These are phyloP conservation scores for Sinotaia quadrata DNA, from an alignment of 2,888 invertebrate species.

Conservation along the genomic window DNA sequence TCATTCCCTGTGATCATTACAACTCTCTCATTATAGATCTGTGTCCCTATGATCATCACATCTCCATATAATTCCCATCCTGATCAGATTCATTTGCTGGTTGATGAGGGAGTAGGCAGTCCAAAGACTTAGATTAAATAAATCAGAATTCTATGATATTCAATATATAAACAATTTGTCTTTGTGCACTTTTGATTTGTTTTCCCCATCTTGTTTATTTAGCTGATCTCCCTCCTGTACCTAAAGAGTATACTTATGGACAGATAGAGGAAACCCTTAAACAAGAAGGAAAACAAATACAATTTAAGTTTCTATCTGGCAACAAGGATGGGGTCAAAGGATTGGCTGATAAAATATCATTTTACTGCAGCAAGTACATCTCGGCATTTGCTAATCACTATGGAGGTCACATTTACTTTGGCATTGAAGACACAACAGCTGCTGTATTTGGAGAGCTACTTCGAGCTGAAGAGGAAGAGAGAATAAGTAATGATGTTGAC, in stretches of 20 bases:
- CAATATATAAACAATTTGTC: too few species aligned
- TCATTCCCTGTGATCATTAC: too few species aligned
- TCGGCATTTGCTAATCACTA: slow-evolving; percentile 63
- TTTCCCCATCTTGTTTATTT: not conserved
- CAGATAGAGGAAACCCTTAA: slow-evolving; percentile 49
- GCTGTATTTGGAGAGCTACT: slow-evolving; percentile 55
- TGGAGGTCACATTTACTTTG: slow-evolving; percentile 62
- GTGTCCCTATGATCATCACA: too few species aligned
- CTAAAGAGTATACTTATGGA: slow-evolving; percentile 44
- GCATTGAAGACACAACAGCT: slow-evolving; percentile 56
- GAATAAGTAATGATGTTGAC: slow-evolving; percentile 52
- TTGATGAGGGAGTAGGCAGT: not conserved
- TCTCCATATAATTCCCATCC: too few species aligned
- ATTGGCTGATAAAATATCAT: slow-evolving; percentile 47
- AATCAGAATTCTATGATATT: too few species aligned
- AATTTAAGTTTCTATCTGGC: slow-evolving; percentile 53
- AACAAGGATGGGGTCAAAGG: slow-evolving; percentile 28
- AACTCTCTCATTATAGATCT: too few species aligned
- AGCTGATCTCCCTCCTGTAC: slow-evolving; percentile 51
- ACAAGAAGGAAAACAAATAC: slow-evolving; percentile 63
- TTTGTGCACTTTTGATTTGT: too few species aligned
- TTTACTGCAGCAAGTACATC: slow-evolving; percentile 47
- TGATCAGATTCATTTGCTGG: too few species aligned
- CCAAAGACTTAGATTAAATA: too few species aligned
- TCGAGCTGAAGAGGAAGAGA: slow-evolving; percentile 42